These are phyloP conservation scores for Drosophila orena DNA, from an alignment of 1,140 invertebrate species.

Conservation along the genomic window DNA sequence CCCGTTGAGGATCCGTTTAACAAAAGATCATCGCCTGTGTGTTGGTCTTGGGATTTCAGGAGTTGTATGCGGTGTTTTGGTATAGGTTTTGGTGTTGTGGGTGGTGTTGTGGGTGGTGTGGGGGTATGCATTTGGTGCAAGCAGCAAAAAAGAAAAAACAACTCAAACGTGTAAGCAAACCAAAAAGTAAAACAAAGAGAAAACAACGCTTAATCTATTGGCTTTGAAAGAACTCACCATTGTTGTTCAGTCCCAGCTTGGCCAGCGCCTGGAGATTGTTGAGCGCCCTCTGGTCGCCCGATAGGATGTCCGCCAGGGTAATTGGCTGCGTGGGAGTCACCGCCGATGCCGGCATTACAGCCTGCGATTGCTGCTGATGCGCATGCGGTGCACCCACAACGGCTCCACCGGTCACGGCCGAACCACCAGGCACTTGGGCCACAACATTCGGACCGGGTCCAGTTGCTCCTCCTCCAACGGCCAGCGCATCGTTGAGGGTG, in stretches of 20 bases:
- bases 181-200: constrained; percentile 1
- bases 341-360: constrained; percentile 64
- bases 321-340: constrained; percentile 86
- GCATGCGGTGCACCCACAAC: constrained; percentile 46
- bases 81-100: constrained; percentile 15
- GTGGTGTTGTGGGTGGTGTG: constrained; percentile 7
- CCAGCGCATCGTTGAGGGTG: constrained; percentile 84
- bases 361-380: constrained; percentile 77
- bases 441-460: constrained; percentile 25
- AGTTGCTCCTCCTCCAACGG: constrained; percentile 59
- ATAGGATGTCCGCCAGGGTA: constrained; percentile 90
- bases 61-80: constrained; percentile 13
- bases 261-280: constrained; percentile 95
- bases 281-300: constrained; percentile 91
- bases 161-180: constrained; percentile 37
- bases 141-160: constrained; percentile 30
- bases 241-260: constrained; percentile 91
- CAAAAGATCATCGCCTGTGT: constrained; percentile 80
- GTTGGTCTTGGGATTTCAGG: constrained; percentile 23
- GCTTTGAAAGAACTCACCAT: constrained; percentile 86
- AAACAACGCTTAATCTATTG: neutral
- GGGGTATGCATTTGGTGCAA: constrained; percentile 13
- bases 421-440: constrained; percentile 42
- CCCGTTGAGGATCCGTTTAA: constrained; percentile 86
- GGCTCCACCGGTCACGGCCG: constrained; percentile 72